phyloP scores from a whole-genome alignment of 2,113 vertebrate species.

The Cacatua alba region DNA sequence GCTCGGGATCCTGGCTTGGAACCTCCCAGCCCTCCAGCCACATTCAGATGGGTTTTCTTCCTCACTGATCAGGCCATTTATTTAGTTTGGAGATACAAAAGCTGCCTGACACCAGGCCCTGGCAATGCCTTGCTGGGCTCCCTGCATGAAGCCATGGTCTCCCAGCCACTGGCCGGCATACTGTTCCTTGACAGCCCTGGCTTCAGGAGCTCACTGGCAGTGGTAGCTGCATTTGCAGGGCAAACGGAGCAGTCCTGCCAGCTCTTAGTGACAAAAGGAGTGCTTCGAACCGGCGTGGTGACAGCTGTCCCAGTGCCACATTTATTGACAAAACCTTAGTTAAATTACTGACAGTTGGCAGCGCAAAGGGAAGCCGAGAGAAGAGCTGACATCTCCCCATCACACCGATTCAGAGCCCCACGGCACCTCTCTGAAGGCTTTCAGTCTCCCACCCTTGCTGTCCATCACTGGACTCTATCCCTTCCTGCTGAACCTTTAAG shows the following conservation, averaged over 20 bases:
- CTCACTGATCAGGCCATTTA: background rate
- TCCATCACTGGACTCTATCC: background rate
- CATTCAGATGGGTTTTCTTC: background rate
- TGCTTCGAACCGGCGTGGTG: constrained; percentile 70
- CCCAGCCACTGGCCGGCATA: background rate
- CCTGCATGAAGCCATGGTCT: fast-evolving
- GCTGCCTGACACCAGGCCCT: background rate
- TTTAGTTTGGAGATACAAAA: background rate
- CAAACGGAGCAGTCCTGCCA: constrained; percentile 58
- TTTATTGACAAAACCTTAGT: constrained; percentile 80
- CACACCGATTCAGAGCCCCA: background rate
- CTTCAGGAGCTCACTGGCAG: constrained; percentile 63
- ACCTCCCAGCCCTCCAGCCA: background rate
- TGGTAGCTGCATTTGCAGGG: constrained; percentile 23
- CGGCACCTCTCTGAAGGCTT: background rate
- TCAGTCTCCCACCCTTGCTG: background rate
- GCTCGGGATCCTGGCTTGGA: background rate
- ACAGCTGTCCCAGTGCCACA: constrained; percentile 80
- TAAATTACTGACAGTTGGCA: constrained; percentile 80
- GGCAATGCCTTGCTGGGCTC: background rate
- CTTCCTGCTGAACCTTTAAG: fast-evolving
- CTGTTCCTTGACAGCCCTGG: constrained; percentile 30
- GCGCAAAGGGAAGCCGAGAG: constrained; percentile 61
- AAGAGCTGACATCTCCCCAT: constrained; percentile 65
- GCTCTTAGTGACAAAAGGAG: constrained; percentile 74